phyloP scores from a whole-genome alignment of 2,113 vertebrate genomes.

The Chlorodrepanis virens region DNA sequence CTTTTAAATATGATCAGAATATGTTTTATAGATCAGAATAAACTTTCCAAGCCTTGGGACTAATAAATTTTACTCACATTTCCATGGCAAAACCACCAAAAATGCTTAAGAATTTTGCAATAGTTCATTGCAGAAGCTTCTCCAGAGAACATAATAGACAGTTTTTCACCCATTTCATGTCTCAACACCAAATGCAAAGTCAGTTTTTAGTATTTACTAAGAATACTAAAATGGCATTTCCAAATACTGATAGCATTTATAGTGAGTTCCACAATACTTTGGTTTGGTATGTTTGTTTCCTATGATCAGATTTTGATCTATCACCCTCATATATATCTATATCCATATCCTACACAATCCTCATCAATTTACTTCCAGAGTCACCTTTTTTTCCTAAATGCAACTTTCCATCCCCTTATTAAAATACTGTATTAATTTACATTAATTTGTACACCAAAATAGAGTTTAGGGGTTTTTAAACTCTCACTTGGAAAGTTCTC shows the following conservation, averaged over 20 bases:
- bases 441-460: neutral
- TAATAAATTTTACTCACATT: neutral
- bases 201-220: neutral
- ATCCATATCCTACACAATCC: neutral
- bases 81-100: neutral
- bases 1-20: neutral
- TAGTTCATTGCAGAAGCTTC: neutral
- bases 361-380: neutral
- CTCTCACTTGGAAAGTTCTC: neutral
- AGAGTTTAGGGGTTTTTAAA: neutral
- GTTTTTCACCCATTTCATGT: neutral
- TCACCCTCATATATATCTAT: neutral
- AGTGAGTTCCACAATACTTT: neutral
- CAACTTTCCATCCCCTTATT: neutral
- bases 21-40: neutral
- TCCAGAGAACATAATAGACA: neutral
- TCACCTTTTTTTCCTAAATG: neutral
- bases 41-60: neutral
- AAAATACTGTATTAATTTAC: neutral
- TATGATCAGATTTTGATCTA: neutral
- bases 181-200: neutral
- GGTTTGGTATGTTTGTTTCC: neutral
- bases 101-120: neutral
- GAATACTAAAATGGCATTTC: neutral
- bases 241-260: neutral